Evolutionary conservation across 2,888 invertebrate genomes (phyloP).

Genomic region (Brenthis ino): DNA sequence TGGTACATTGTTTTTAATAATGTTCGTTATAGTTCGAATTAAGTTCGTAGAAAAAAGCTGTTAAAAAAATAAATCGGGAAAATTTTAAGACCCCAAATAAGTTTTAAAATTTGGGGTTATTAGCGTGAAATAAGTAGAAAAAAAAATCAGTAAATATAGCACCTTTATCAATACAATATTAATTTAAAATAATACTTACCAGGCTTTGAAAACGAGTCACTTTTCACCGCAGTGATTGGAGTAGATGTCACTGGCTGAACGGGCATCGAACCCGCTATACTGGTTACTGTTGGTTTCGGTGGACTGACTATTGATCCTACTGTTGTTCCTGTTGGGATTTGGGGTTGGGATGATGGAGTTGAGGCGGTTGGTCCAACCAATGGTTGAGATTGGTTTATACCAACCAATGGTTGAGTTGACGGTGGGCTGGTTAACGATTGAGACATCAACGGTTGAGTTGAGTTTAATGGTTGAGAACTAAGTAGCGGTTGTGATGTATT

Average conservation of each 20-base stretch:
- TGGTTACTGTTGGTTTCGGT: slow-evolving; percentile 56
- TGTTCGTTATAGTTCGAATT: no score
- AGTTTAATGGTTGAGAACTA: slow-evolving; percentile 18
- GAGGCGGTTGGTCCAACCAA: slow-evolving; percentile 41
- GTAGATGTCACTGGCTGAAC: slow-evolving; percentile 71
- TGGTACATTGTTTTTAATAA: no score
- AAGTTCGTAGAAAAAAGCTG: no score
- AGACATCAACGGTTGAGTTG: slow-evolving; percentile 29
- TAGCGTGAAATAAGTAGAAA: neutral
- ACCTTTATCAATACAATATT: no score
- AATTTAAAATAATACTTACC: slow-evolving; percentile 51
- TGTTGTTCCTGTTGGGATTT: slow-evolving; percentile 51
- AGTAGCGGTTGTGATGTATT: slow-evolving; percentile 12
- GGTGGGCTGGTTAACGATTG: slow-evolving; percentile 27
- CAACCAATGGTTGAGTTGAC: slow-evolving; percentile 37
- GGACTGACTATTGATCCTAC: slow-evolving; percentile 59
- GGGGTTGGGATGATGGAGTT: slow-evolving; percentile 47
- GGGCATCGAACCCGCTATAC: slow-evolving; percentile 48
- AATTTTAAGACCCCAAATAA: no score
- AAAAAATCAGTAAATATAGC: neutral
- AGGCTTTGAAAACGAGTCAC: slow-evolving; percentile 67
- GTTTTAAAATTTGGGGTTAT: no score
- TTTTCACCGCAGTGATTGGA: slow-evolving; percentile 64
- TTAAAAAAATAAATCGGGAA: no score
- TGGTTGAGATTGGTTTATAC: slow-evolving; percentile 43